phyloP scores from a whole-genome alignment of 2,113 vertebrate species.

The Tetrax tetrax region DNA sequence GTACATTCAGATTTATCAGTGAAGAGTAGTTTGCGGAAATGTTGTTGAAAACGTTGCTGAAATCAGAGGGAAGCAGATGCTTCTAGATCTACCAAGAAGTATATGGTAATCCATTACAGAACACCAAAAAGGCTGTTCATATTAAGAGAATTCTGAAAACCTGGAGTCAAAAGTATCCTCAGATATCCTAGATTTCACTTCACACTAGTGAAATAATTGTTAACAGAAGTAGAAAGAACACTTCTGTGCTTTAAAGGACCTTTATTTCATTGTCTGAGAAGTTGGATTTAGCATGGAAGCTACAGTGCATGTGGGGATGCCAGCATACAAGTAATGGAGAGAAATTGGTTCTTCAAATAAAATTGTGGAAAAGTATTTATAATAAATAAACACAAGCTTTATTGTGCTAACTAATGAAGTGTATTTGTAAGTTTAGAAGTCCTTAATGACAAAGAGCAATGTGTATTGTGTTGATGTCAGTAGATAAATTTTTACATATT shows the following conservation, averaged over 20 bases:
- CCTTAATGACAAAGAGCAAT: background rate
- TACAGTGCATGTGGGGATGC: background rate
- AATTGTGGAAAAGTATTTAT: background rate
- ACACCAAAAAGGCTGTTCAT: background rate
- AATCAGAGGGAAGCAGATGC: background rate
- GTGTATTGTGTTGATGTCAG: background rate
- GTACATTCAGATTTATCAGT: background rate
- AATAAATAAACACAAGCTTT: background rate
- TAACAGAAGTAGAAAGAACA: background rate
- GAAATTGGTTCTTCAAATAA: background rate
- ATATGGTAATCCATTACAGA: background rate
- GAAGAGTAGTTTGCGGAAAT: background rate
- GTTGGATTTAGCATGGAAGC: background rate
- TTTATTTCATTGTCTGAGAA: background rate
- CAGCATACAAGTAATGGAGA: background rate
- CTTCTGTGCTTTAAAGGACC: background rate
- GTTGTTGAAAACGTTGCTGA: background rate
- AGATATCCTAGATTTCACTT: background rate
- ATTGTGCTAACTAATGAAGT: background rate
- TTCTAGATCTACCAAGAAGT: background rate
- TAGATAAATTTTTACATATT: background rate
- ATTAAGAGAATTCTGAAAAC: background rate
- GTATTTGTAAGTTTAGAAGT: background rate
- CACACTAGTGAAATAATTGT: background rate
- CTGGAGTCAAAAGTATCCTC: background rate